A percentile compares a stretch with the other conserved stretches of the same genome.
Conservation (phyloP, 2,113 vertebrate genomes). For the Seriola rivoliana region DNA sequence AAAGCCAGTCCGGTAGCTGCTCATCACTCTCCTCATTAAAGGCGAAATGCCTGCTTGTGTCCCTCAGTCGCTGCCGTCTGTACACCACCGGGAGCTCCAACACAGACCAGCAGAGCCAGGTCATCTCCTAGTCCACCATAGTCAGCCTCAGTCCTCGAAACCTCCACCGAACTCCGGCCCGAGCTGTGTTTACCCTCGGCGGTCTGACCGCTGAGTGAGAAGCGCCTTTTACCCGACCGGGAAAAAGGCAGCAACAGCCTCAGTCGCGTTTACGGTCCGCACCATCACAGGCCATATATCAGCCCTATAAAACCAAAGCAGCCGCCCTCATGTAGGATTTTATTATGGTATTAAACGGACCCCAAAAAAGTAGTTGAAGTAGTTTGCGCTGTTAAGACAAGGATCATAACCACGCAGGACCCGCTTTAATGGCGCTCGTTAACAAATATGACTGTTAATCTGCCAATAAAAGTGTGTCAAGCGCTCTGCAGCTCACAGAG, state of each 20-base stretch:
- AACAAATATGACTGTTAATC: slow-evolving; percentile 83
- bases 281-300: slow-evolving; percentile 87
- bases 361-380: slow-evolving; percentile 82
- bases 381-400: slow-evolving; percentile 83
- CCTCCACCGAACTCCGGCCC: slow-evolving; percentile 7
- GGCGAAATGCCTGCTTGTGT: slow-evolving; percentile 5
- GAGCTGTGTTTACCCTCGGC: slow-evolving; percentile 47
- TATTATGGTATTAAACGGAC: slow-evolving; percentile 86
- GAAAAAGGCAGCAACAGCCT: slow-evolving; percentile 58
- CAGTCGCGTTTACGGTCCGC: slow-evolving; percentile 74
- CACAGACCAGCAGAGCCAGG: neutral
- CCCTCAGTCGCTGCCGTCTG: neutral
- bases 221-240: slow-evolving; percentile 38
- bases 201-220: slow-evolving; percentile 60
- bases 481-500: slow-evolving; percentile 30
- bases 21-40: slow-evolving; percentile 28
- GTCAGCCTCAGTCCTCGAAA: neutral
- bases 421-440: slow-evolving; percentile 81
- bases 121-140: neutral
- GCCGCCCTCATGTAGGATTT: slow-evolving; percentile 86
- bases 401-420: slow-evolving; percentile 67
- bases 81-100: neutral
- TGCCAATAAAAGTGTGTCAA: slow-evolving; percentile 75
- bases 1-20: slow-evolving; percentile 16
- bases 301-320: slow-evolving; percentile 88